Percentiles rank a stretch among this genome's conserved stretches.
Evolutionary conservation across 2,888 invertebrate genomes (phyloP).

Genomic region (Drosophila dives): DNA sequence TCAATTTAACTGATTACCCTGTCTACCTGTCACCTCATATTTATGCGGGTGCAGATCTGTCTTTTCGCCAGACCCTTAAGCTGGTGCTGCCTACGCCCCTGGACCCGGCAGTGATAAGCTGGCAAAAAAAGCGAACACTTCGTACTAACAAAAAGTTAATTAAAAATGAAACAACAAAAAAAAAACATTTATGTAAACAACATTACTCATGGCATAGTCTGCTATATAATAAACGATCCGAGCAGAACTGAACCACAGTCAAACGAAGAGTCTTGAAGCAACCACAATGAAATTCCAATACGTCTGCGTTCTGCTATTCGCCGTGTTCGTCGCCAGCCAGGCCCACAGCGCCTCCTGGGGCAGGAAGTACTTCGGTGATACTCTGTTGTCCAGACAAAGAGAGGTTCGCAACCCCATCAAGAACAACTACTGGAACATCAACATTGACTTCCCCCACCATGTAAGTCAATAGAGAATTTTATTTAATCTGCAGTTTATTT

Average conservation of each 20-base stretch:
- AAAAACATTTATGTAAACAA: conserved; percentile 44
- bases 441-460: conserved; percentile 53
- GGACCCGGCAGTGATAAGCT: conserved; percentile 47
- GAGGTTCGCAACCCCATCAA: conserved; percentile 52
- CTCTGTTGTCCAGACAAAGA: conserved; percentile 48
- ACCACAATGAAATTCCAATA: conserved; percentile 60
- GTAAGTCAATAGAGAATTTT: conserved; percentile 44
- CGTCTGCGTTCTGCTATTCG: conserved; percentile 58
- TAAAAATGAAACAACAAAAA: conserved; percentile 35
- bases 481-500: not conserved
- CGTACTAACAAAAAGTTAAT: conserved; percentile 51
- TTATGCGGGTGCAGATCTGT: not conserved
- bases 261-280: conserved; percentile 24
- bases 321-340: conserved; percentile 57
- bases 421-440: conserved; percentile 54
- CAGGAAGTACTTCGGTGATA: conserved; percentile 36
- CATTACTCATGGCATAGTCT: conserved; percentile 30
- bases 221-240: conserved; percentile 43
- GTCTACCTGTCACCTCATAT: not conserved
- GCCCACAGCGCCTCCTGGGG: conserved; percentile 66
- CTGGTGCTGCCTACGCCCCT: conserved; percentile 7
- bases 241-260: conserved; percentile 11
- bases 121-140: conserved; percentile 25
- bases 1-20: conserved; percentile 39
- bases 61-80: conserved; percentile 13